phyloP scores from a whole-genome alignment of 2,888 invertebrate species.

The Orthosia gracilis region DNA sequence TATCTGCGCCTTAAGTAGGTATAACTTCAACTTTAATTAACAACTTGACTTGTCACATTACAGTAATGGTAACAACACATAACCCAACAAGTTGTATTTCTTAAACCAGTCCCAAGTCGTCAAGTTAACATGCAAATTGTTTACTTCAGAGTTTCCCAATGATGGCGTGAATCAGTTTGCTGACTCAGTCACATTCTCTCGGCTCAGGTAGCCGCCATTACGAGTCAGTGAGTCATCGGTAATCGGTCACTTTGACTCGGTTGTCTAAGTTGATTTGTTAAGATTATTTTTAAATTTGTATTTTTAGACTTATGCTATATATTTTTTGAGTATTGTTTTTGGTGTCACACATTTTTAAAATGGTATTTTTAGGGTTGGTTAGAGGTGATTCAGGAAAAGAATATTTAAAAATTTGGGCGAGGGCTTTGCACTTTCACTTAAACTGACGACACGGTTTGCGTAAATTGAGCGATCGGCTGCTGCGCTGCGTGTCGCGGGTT shows the following conservation, averaged over 20 bases:
- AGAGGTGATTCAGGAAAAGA: too few species aligned
- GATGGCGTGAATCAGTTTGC: slow-evolving; percentile 64
- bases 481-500: too few species aligned
- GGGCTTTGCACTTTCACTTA: too few species aligned
- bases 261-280: slow-evolving; percentile 14
- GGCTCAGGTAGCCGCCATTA: slow-evolving; percentile 67
- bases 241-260: slow-evolving; percentile 28
- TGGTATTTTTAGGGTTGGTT: too few species aligned
- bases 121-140: slow-evolving; percentile 52
- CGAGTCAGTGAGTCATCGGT: slow-evolving; percentile 56
- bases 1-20: too few species aligned
- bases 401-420: too few species aligned
- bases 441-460: too few species aligned
- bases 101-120: slow-evolving; percentile 37
- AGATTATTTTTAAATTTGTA: neutral
- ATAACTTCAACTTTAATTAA: too few species aligned
- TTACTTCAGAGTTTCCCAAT: slow-evolving; percentile 41
- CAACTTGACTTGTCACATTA: neutral
- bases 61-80: neutral
- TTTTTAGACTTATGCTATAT: neutral
- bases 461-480: too few species aligned
- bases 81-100: slow-evolving; percentile 9
- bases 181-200: slow-evolving; percentile 72
- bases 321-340: neutral
- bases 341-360: too few species aligned